phyloP scores from a whole-genome alignment of 2,113 vertebrate species.

The Gila orcuttii region DNA sequence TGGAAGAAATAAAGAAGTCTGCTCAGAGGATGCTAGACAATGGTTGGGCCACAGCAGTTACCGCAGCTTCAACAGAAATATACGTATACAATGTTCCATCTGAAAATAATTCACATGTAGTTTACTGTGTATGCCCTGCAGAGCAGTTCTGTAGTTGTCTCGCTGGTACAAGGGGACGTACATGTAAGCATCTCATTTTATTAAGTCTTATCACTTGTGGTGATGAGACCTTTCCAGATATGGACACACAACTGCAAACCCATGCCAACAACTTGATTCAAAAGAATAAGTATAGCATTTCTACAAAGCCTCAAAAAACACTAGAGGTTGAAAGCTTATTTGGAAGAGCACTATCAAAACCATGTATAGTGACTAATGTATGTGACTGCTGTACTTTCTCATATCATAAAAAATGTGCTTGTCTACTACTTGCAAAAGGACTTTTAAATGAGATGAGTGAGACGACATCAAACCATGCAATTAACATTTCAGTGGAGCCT shows the following conservation, averaged over 20 bases:
- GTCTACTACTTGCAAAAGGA: constrained; percentile 10
- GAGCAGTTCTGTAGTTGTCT: constrained; percentile 18
- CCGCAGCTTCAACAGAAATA: background rate
- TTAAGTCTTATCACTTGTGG: background rate
- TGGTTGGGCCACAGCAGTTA: background rate
- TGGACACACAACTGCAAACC: background rate
- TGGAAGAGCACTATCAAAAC: constrained; percentile 4
- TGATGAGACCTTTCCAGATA: constrained; percentile 1
- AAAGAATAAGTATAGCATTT: constrained; percentile 1
- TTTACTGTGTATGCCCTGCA: background rate
- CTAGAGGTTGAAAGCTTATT: constrained; percentile 1
- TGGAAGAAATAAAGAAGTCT: constrained; percentile 11
- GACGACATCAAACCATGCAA: too few species aligned
- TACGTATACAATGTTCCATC: background rate
- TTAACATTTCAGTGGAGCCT: background rate
- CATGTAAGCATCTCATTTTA: background rate
- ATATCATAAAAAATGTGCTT: too few species aligned
- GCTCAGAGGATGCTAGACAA: constrained; percentile 18
- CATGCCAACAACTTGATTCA: background rate
- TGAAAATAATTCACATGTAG: background rate
- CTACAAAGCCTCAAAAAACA: background rate
- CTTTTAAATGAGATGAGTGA: background rate
- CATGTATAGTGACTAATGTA: background rate
- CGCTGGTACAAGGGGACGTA: background rate
- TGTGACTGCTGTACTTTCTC: constrained; percentile 8